These are phyloP conservation scores for Catocala fraxini DNA, from an alignment of 2,888 invertebrate species.

Conservation along the genomic window DNA sequence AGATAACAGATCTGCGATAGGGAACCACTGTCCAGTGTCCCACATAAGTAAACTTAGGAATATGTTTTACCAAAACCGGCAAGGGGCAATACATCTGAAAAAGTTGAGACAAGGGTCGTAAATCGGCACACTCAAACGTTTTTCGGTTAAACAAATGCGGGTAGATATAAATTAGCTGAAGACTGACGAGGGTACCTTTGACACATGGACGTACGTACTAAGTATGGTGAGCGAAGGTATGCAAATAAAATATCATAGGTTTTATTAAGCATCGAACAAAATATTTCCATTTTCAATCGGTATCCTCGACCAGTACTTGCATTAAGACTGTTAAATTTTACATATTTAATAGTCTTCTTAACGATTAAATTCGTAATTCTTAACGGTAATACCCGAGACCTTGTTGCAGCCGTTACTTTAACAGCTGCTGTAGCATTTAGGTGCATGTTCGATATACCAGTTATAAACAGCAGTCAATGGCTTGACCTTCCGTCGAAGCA, in stretches of 20 bases:
- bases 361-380: no score
- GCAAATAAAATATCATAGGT: background rate
- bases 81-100: conserved; percentile 67
- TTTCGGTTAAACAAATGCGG: conserved; percentile 82
- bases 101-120: conserved; percentile 77
- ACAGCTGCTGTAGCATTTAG: no score
- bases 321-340: no score
- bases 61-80: conserved; percentile 31
- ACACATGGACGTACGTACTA: conserved; percentile 61
- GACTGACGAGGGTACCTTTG: conserved; percentile 80
- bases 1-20: background rate
- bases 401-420: no score
- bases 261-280: background rate
- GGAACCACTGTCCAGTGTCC: background rate
- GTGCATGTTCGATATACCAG: no score
- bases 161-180: conserved; percentile 76
- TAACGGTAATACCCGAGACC: no score
- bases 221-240: conserved; percentile 17
- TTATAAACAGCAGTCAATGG: no score
- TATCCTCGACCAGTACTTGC: no score
- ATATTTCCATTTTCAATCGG: background rate
- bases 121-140: conserved; percentile 78
- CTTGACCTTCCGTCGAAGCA: no score
- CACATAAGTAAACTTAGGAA: conserved; percentile 18
- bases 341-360: no score